Evolutionary conservation across 2,113 vertebrate species (phyloP).

Genomic region (Burhinus bistriatus): DNA sequence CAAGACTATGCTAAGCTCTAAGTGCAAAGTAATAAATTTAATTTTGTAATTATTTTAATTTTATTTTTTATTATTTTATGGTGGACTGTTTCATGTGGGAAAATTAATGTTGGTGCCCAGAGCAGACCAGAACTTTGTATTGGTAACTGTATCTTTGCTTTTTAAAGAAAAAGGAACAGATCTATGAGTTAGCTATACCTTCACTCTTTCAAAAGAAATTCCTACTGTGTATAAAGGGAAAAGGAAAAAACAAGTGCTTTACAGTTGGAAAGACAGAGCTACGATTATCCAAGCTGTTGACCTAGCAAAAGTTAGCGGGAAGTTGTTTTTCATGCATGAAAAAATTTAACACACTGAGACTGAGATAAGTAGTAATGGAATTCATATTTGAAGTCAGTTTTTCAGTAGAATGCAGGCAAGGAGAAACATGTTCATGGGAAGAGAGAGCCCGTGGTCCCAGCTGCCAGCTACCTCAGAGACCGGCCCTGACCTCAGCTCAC

Average conservation of each 20-base stretch:
- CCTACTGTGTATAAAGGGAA: neutral
- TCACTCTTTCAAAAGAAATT: neutral
- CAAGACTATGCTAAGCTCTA: neutral
- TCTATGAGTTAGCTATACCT: neutral
- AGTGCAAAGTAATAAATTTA: neutral
- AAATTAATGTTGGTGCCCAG: neutral
- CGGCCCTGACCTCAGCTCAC: neutral
- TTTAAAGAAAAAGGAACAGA: neutral
- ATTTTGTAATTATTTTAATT: neutral
- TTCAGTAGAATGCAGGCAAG: neutral
- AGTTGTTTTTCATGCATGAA: neutral
- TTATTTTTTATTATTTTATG: neutral
- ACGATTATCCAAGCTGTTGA: neutral
- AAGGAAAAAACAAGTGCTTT: neutral
- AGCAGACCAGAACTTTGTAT: neutral
- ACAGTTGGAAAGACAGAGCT: neutral
- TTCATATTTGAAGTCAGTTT: neutral
- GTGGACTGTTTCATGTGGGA: neutral
- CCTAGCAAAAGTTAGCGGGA: neutral
- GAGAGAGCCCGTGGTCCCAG: rapidly evolving
- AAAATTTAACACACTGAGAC: neutral
- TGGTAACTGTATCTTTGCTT: neutral
- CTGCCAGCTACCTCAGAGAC: neutral
- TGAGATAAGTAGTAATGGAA: neutral
- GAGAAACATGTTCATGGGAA: neutral